Evolutionary conservation across 37 sponge, comb jelly and placozoan species (phyloP).

Genomic region (Dysidea cf. avara): DNA sequence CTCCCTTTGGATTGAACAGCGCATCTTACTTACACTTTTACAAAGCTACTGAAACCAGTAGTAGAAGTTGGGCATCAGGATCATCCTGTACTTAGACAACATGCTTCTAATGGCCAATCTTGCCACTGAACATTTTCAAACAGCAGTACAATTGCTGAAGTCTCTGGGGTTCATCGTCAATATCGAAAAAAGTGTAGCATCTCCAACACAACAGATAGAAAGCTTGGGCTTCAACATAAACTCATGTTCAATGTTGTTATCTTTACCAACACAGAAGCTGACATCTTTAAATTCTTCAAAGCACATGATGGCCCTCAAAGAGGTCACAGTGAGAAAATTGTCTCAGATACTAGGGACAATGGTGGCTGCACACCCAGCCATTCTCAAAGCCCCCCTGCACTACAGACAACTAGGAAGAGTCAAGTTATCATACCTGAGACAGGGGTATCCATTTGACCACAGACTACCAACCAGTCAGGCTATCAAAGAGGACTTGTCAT

Average conservation of each 20-base stretch:
- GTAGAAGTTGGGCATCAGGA: slow-evolving; percentile 21
- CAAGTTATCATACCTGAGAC: neutral
- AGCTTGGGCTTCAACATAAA: too few species aligned
- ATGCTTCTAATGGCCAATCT: slow-evolving; percentile 29
- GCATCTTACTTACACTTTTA: slow-evolving; percentile 24
- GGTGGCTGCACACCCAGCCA: slow-evolving; percentile 32
- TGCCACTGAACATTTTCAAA: neutral
- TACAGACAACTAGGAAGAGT: slow-evolving; percentile 1
- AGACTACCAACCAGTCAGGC: neutral
- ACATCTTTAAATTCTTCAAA: neutral
- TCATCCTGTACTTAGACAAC: slow-evolving; percentile 23
- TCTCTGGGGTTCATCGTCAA: slow-evolving; percentile 24
- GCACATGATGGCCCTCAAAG: neutral
- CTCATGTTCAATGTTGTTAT: too few species aligned
- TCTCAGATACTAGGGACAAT: too few species aligned
- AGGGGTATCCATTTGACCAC: neutral
- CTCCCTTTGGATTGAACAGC: slow-evolving; percentile 35
- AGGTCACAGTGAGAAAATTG: too few species aligned
- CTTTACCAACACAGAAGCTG: slow-evolving; percentile 7
- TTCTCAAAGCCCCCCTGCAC: slow-evolving; percentile 26
- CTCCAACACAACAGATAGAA: too few species aligned
- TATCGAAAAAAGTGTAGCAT: too few species aligned
- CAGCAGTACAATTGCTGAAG: slow-evolving; percentile 13
- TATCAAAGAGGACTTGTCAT: neutral
- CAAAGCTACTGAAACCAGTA: slow-evolving; percentile 23